Evolutionary conservation across 2,113 vertebrate species (phyloP).

Genomic region (Phaethon lepturus): DNA sequence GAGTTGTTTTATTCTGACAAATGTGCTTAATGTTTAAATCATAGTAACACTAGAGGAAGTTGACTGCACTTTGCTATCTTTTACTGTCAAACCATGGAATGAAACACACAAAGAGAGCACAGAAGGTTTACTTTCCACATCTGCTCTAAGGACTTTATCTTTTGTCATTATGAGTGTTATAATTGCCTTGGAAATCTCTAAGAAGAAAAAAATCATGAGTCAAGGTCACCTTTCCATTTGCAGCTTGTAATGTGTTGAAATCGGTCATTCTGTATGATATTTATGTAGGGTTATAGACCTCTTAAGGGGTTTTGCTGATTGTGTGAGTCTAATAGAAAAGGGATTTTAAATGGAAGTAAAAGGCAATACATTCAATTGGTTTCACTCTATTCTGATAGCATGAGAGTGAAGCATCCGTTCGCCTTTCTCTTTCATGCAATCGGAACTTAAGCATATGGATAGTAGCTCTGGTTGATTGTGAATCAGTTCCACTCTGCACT

Average conservation of each 20-base stretch:
- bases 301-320: slow-evolving; percentile 21
- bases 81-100: slow-evolving; percentile 43
- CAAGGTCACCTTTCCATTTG: slow-evolving; percentile 48
- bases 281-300: slow-evolving; percentile 44
- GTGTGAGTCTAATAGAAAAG: slow-evolving; percentile 6
- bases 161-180: slow-evolving; percentile 11
- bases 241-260: slow-evolving; percentile 49
- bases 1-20: slow-evolving; percentile 26
- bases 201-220: slow-evolving; percentile 10
- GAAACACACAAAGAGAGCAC: neutral
- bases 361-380: neutral
- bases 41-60: neutral
- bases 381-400: neutral
- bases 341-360: slow-evolving; percentile 8
- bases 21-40: slow-evolving; percentile 32
- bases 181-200: neutral
- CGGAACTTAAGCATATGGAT: neutral
- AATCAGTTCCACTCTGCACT: neutral
- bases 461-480: neutral
- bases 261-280: slow-evolving; percentile 36
- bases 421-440: neutral
- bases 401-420: neutral
- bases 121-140: slow-evolving; percentile 31
- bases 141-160: neutral
- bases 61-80: slow-evolving; percentile 38